Evolutionary conservation across 2,888 invertebrate genomes (phyloP), one percentile per base, ranked within the genome.

Genomic region (Geophilus truncorum): DNA sequence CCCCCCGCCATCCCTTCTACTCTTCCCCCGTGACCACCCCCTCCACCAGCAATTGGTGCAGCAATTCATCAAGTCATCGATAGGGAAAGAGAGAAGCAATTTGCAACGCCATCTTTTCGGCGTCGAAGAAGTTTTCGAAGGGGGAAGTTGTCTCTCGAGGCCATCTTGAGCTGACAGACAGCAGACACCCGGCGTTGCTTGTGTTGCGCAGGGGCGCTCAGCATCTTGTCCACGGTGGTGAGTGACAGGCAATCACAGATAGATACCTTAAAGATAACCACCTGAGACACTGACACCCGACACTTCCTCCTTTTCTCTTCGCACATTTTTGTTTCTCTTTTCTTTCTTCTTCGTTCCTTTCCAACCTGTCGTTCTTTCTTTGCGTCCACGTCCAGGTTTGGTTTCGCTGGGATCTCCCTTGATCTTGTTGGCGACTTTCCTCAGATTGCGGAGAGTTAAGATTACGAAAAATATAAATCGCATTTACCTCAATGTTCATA

Each of bases 181-280:
- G 32, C 32, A 77, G 77, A 34, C 77, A 32, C 40, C 23, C 23
- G 40, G 78, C n/a, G 78, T 78, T 25, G n/a, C 40, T 78, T 45
- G 78, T 45, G 40, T 78, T 40, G 36, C 15, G 40, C 28, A 9
- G 25, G 70, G 70, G 70, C 70, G 28, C 28, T 70, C 70, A 70
- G 70, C 70, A 25, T 7, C 70, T 25, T 70, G 70, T 70, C 70
- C 70, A 70, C 70, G n/a, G 21, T 78, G 78, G 34, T 78, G 78
- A 78, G 40, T 78, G 78, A 78, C 78, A 78, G 78, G 18, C 78
- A 78, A 78, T 78, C 78, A 78, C 28, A 78, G 78, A 78, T 78
- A 78, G 78, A 78, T 40, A 78, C 70, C 70, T 28, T 28, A 70
- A 70, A 70, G 70, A 70, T 70, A 70, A 70, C 70, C 70, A 70